phyloP scores from a whole-genome alignment of 2,797 vertebrate species.

The Pangasius krempfi region DNA sequence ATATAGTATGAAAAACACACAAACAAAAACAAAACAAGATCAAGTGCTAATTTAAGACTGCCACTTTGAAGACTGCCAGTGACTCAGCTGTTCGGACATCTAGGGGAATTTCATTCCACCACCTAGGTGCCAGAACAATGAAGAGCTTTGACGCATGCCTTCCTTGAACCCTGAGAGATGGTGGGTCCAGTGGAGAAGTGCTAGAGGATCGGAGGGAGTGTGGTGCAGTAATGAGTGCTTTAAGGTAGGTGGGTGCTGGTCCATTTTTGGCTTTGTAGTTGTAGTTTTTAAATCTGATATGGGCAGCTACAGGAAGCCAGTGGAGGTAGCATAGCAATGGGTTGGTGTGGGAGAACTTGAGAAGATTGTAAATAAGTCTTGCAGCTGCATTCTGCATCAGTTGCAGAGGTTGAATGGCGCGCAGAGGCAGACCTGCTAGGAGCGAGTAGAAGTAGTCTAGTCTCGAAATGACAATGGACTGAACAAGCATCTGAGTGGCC shows the following conservation, averaged over 20 bases:
- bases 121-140: neutral
- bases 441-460: neutral
- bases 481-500: neutral
- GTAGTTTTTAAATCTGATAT: neutral
- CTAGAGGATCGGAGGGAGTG: neutral
- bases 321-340: neutral
- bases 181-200: neutral
- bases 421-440: neutral
- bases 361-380: neutral
- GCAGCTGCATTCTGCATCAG: neutral
- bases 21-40: neutral
- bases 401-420: neutral
- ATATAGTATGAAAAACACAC: neutral
- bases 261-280: neutral
- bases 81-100: neutral
- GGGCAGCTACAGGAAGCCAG: constrained; percentile 4
- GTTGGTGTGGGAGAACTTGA: neutral
- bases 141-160: neutral
- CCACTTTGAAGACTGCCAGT: neutral
- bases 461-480: neutral
- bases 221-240: neutral
- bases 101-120: neutral
- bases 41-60: neutral
- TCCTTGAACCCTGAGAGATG: neutral
- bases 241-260: neutral